A percentile compares a stretch with the other conserved stretches of the same genome.
Evolutionary conservation across 1,140 invertebrate species (phyloP).

Genomic region (Gonatopus flavifemur): DNA sequence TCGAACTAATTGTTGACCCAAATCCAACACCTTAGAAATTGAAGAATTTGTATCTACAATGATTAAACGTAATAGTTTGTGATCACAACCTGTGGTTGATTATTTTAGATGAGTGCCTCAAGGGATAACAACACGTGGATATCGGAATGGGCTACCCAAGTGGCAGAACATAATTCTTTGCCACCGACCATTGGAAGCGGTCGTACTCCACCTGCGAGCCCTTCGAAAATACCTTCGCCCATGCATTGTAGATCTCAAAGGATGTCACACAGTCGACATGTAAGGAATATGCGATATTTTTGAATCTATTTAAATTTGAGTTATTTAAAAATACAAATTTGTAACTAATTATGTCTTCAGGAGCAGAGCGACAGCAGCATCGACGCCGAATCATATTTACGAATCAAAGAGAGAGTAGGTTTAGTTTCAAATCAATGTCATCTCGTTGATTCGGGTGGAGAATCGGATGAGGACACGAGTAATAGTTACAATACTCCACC

Average conservation of each 20-base stretch:
- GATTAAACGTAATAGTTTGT: neutral
- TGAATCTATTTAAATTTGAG: conserved; percentile 3
- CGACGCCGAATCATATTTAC: conserved; percentile 67
- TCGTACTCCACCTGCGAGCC: conserved; percentile 63
- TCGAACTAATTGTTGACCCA: too few species aligned
- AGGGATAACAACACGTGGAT: conserved; percentile 57
- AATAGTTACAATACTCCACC: conserved; percentile 44
- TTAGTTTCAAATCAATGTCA: conserved; percentile 24
- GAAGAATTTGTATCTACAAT: neutral
- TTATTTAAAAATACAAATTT: conserved; percentile 1
- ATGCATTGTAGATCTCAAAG: conserved; percentile 58
- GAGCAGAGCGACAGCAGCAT: conserved; percentile 54
- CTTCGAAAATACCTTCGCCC: conserved; percentile 65
- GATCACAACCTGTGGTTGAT: too few species aligned
- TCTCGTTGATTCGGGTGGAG: conserved; percentile 40
- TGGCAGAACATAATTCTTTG: conserved; percentile 53
- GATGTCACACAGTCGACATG: conserved; percentile 29
- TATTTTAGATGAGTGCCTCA: conserved; percentile 29
- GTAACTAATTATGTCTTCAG: conserved; percentile 15
- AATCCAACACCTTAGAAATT: too few species aligned
- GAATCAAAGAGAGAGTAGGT: conserved; percentile 62
- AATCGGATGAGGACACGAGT: conserved; percentile 40
- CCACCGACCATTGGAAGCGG: conserved; percentile 39
- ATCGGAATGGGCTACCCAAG: conserved; percentile 62
- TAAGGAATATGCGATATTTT: conserved; percentile 16